These are phyloP conservation scores for Myrmecophaga tridactyla DNA, from an alignment of 2,113 vertebrate genomes.

Conservation along the genomic window DNA sequence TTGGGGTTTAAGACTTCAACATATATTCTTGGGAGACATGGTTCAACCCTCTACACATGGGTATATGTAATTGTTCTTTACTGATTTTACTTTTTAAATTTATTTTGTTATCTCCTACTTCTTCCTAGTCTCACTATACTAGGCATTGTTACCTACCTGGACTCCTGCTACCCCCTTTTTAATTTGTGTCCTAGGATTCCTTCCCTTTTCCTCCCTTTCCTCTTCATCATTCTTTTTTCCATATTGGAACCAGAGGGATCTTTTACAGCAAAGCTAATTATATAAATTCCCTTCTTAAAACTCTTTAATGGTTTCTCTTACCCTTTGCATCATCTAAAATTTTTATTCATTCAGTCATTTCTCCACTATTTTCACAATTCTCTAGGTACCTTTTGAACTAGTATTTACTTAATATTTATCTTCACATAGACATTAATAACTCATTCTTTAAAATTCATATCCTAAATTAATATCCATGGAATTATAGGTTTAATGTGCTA, in stretches of 20 bases:
- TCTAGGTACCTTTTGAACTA: neutral
- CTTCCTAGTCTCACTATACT: neutral
- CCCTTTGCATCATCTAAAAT: neutral
- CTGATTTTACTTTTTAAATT: neutral
- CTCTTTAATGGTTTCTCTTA: neutral
- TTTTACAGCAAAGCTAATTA: neutral
- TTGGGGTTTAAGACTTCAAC: no score
- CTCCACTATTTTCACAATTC: neutral
- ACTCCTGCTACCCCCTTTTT: neutral
- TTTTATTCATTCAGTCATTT: neutral
- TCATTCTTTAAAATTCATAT: neutral
- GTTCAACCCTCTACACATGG: no score
- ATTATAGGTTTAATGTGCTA: neutral
- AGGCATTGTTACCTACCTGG: neutral
- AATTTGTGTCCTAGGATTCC: neutral
- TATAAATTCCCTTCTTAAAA: neutral
- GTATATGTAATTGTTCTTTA: neutral
- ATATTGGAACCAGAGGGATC: neutral
- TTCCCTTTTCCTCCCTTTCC: neutral
- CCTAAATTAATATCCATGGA: neutral
- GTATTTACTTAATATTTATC: constrained; percentile 17
- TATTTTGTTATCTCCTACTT: neutral
- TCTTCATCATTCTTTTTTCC: neutral
- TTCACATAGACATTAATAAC: constrained; percentile 16
- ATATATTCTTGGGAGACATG: no score